Conservation (phyloP, 2,113 vertebrate genomes). For the Rhinichthys klamathensis region DNA sequence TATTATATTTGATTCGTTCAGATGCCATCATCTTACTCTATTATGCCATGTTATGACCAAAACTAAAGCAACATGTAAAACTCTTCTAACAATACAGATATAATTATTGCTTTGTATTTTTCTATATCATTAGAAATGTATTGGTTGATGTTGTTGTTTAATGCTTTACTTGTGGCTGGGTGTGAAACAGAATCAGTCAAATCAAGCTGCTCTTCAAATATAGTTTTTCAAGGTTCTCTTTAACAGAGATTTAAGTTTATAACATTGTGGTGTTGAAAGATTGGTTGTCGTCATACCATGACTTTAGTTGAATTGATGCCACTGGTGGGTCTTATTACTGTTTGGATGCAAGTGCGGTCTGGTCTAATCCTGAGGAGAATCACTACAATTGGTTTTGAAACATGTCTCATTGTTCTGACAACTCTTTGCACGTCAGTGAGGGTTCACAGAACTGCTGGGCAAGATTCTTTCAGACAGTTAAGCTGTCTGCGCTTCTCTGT, state of each 20-base stretch:
- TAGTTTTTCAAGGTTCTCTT: background rate
- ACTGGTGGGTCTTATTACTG: background rate
- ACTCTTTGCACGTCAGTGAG: background rate
- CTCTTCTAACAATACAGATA: background rate
- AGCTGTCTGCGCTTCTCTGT: conserved; percentile 7
- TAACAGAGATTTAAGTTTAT: background rate
- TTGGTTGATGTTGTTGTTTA: background rate
- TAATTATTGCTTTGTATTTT: background rate
- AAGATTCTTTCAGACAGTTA: conserved; percentile 37
- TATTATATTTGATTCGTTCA: background rate
- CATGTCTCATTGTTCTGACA: conserved; percentile 18
- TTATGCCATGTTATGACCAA: background rate
- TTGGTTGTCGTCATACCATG: background rate
- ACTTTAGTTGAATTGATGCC: background rate
- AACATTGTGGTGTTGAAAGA: background rate
- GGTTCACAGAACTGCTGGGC: conserved; percentile 20
- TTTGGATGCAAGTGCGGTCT: background rate
- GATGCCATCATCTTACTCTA: background rate
- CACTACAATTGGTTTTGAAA: conserved; percentile 9
- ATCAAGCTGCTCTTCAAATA: background rate
- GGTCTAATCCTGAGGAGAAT: conserved; percentile 15
- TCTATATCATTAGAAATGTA: background rate
- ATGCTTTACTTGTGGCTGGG: background rate
- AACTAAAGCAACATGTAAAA: background rate
- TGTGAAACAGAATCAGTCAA: background rate